Base-by-base conservation (phyloP, 2,797 vertebrate species). In the Lagodon rhomboides region DNA sequence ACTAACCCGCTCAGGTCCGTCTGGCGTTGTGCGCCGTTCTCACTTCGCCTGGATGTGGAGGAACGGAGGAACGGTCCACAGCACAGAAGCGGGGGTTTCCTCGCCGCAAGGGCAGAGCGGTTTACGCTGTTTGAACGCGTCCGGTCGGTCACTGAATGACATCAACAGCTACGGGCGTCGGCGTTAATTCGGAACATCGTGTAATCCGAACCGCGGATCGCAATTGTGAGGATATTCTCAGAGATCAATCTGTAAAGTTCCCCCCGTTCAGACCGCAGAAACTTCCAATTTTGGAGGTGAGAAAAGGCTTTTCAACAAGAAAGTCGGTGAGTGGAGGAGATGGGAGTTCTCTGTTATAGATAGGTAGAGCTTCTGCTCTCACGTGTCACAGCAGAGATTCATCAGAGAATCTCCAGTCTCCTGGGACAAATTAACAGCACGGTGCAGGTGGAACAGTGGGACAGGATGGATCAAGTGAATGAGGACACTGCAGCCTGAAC, bases 41-140 rank as follows among this genome's bases (percentile, higher is more conserved):
- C 91, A 79, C 87, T 78, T 75, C 75, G 79, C 72, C 68, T 78
- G 89, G 66, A 87, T 82, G 89, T 82, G 81, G 85, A 91, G 88
- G 87, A 85, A 54, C 77, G 84, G 91, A 91, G 89, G 92, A 93
- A 80, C 87, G 89, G 82, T 93, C 94, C 95, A 95, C 77, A 17
- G 7, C 51, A 17, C 58, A 47, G 30, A 71, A 78, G 80, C 73
- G 68, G 91, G 85, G 89, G 89, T 73, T 86, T 43, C 62, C 18
- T 38, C n/a, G 0, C 20, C 18, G 50, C 18, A 1, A 6, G n/a
- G 22, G 0, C 11, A 0, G 0, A 1, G 7, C 22, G 0, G 2
- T 38, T 61, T 55, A 5, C 0, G 0, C 0, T 1, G 62, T 62
- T 54, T 56, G 34, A 3, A 27, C 5, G 75, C 34, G 62, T 49